Base-by-base conservation (phyloP, 2,888 invertebrate species). In the Pemphredon lugubris region DNA sequence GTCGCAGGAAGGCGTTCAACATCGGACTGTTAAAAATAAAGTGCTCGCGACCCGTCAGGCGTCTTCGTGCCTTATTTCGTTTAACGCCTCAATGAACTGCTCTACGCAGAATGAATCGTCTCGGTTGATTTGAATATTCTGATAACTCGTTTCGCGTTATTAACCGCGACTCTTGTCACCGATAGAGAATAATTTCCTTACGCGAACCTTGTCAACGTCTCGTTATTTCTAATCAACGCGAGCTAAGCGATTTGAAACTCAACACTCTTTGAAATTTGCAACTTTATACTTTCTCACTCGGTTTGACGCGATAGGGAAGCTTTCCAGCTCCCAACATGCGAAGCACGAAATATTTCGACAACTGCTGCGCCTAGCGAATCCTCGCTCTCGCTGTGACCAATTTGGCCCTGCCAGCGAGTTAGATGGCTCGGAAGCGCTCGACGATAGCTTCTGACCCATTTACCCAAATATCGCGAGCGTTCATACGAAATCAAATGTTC, bases 371-470 rank as follows among this genome's bases (percentile, higher is more conserved):
- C 11, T 47, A 34, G 39, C 58, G 70, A 73, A 71, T 70, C 73
- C 70, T 68, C 76, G 64, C 54, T 5, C 54, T 65, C 65, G 58
- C 61, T 58, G 68, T 70, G 76, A 79, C 82, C 84, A 82, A 84
- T 87, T 84, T 83, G 73, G 78, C n/a, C n/a, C 77, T 64, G 58
- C 54, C 68, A 70, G 66, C 50, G 75, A 82, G 84, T 83, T 88
- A 84, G 80, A 87, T 88, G 83, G 84, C 77, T 83, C 70, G 87
- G 88, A 88, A 89, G 83, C 68, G 69, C 65, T 59, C 59, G 72
- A 53, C 75, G 77, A 84, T 87, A 77, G 83, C 86, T 89, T 88
- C 87, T 88, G 86, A 88, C 87, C 87, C 87, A 87, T 88, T 89
- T 87, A 84, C 84, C 86, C 79, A 86, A 80, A 86, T 84, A 73